phyloP scores from a whole-genome alignment of 2,113 vertebrate genomes.

The Anoura caudifer region DNA sequence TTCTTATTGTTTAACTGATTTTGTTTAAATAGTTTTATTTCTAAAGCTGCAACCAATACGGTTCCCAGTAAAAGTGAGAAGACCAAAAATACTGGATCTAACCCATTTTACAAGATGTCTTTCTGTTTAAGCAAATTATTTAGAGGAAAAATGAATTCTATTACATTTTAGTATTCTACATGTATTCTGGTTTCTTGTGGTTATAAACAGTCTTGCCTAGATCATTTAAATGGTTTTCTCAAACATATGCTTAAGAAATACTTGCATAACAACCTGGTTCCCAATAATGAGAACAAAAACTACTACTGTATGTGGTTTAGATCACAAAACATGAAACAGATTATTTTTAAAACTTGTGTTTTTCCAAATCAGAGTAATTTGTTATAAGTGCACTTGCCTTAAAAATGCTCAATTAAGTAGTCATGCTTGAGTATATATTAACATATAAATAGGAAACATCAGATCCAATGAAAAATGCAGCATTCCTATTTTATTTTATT shows the following conservation, averaged over 20 bases:
- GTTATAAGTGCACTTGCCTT: not conserved
- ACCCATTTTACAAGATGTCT: constrained; percentile 56
- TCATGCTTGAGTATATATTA: not conserved
- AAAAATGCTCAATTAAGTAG: not conserved
- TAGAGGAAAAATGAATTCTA: constrained; percentile 58
- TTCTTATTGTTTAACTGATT: constrained; percentile 77
- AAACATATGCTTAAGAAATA: constrained; percentile 52
- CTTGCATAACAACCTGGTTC: constrained; percentile 24
- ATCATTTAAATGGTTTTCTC: not conserved
- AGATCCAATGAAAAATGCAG: not conserved
- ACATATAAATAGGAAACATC: not conserved
- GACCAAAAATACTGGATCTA: constrained; percentile 52
- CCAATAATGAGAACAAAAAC: constrained; percentile 22
- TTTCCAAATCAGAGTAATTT: not conserved
- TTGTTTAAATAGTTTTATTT: constrained; percentile 74
- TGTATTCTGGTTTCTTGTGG: constrained; percentile 49
- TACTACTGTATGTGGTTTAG: not conserved
- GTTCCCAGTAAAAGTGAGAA: constrained; percentile 63
- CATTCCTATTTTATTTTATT: not conserved
- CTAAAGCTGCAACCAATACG: constrained; percentile 64
- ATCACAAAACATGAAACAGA: not conserved
- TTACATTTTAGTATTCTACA: constrained; percentile 49
- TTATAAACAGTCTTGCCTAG: constrained; percentile 22
- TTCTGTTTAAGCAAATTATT: constrained; percentile 59
- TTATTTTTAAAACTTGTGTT: constrained; percentile 31